Base-by-base conservation (phyloP, 2,797 vertebrate species). In the Scolopax bukidnonensis region DNA sequence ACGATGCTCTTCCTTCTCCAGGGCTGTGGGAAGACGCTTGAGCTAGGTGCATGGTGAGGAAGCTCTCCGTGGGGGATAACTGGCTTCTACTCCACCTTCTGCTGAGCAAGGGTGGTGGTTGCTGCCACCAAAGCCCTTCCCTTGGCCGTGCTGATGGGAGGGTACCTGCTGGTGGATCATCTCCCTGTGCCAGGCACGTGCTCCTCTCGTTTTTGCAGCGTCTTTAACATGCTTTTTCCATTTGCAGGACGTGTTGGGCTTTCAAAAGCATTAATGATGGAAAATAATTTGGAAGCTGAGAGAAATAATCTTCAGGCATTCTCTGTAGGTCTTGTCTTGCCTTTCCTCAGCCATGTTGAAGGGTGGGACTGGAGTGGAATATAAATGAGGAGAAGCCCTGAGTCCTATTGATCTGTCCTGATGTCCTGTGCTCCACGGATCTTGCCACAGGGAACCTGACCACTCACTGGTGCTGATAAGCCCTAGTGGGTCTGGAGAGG, bases 251-350 rank as follows among this genome's bases (percentile, higher is more conserved):
- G 1, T 96, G 97, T 87, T 91, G 78, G 79, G 95, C 89, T 97
- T 98, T 97, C 97, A 96, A 89, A 97, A 96, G 88, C 95, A 74
- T 97, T 98, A 98, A 98, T 97, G 97, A 97, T 97, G 96, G 97
- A 97, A 95, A 98, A 97, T 97, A 97, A 98, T 97, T 98, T 97
- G 97, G 96, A 97, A 96, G 94, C 38, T 10, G 87, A 97, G 96
- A 94, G 96, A 97, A 97, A 97, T 97, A 95, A 97, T 98, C 87
- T 64, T 92, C 3, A 76, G 94, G 93, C 89, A 25, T 97, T 97
- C 98, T 98, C 96, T n/a, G 78, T 97, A 96, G 97, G 95, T 97
- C 18, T 85, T 86, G 90, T 87, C 94, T 97, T 97, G 93, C 96
- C 90, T 96, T 95, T 94, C 94, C 91, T 96, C 88, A 90, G 93